These are phyloP conservation scores for Brassicogethes aeneus DNA, from an alignment of 2,888 invertebrate species.

Conservation along the genomic window DNA sequence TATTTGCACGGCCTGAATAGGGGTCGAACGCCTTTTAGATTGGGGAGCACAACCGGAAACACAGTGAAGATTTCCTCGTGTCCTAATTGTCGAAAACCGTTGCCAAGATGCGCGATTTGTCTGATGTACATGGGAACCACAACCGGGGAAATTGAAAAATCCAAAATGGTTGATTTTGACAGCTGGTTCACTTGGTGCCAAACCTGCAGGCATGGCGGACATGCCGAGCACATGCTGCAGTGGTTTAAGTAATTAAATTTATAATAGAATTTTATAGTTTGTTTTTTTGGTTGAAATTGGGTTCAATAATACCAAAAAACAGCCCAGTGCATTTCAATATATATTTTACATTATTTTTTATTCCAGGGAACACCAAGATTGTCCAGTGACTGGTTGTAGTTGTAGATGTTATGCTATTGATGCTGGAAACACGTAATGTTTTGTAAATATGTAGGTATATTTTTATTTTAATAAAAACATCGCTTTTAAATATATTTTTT, in stretches of 20 bases:
- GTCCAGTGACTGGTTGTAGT: slow-evolving; percentile 73
- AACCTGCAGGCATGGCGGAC: slow-evolving; percentile 92
- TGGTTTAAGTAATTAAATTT: slow-evolving; percentile 98
- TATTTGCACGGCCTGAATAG: slow-evolving; percentile 59
- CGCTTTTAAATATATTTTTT: too few relatives aligned
- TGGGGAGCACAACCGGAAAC: slow-evolving; percentile 61
- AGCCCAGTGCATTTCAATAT: too few relatives aligned
- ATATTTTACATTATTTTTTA: too few relatives aligned
- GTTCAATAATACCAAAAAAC: too few relatives aligned
- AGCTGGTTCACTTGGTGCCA: slow-evolving; percentile 98
- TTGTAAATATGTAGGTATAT: background rate
- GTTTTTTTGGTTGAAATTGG: too few relatives aligned
- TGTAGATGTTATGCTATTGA: slow-evolving; percentile 82
- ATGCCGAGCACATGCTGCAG: slow-evolving; percentile 79
- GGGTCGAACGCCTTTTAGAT: slow-evolving; percentile 49
- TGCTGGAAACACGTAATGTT: slow-evolving; percentile 3
- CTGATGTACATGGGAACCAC: slow-evolving; percentile 86
- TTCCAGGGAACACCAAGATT: slow-evolving; percentile 47
- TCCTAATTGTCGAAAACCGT: slow-evolving; percentile 88
- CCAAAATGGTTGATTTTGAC: slow-evolving; percentile 50
- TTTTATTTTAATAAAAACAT: slow-evolving; percentile 1
- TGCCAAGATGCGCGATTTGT: slow-evolving; percentile 91
- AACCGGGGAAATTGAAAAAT: slow-evolving; percentile 40
- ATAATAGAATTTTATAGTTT: too few relatives aligned
- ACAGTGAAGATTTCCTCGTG: slow-evolving; percentile 81